Evolutionary conservation across 2,888 invertebrate genomes (phyloP).

Genomic region (Plebejus melissa): DNA sequence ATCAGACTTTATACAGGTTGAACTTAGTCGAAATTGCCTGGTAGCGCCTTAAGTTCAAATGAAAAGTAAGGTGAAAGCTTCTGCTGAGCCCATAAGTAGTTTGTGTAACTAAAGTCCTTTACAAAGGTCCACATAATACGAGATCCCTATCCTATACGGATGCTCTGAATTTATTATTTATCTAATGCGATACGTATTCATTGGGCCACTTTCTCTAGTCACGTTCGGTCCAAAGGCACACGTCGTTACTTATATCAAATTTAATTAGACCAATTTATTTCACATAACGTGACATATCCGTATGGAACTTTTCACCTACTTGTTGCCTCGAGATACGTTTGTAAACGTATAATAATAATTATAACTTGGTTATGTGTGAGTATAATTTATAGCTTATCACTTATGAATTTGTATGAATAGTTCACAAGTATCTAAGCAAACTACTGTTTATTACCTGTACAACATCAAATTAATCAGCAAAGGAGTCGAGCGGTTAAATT

Average conservation of each 20-base stretch:
- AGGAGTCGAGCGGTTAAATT: not conserved
- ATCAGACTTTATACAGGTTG: no score
- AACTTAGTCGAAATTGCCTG: no score
- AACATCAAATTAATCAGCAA: not conserved
- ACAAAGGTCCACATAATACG: not conserved
- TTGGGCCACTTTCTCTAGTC: constrained; percentile 61
- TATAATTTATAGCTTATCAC: not conserved
- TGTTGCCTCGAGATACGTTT: not conserved
- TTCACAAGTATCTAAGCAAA: no score
- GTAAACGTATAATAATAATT: not conserved
- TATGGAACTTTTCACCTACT: constrained; percentile 28
- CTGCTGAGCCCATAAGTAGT: not conserved
- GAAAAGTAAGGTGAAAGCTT: not conserved
- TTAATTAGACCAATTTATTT: constrained; percentile 42
- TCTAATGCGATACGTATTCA: constrained; percentile 31
- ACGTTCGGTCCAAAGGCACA: constrained; percentile 40
- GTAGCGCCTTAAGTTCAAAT: not conserved
- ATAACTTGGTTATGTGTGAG: not conserved
- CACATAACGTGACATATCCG: constrained; percentile 40
- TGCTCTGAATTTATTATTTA: constrained; percentile 23
- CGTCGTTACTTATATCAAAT: constrained; percentile 31
- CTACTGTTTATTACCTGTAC: no score
- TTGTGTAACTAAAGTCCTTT: not conserved
- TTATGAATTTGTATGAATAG: not conserved
- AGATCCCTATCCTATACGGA: constrained; percentile 12